A percentile compares a stretch with the other conserved stretches of the same genome.
Conservation (phyloP, 2,888 invertebrate genomes). For the Cheilosia pagana region DNA sequence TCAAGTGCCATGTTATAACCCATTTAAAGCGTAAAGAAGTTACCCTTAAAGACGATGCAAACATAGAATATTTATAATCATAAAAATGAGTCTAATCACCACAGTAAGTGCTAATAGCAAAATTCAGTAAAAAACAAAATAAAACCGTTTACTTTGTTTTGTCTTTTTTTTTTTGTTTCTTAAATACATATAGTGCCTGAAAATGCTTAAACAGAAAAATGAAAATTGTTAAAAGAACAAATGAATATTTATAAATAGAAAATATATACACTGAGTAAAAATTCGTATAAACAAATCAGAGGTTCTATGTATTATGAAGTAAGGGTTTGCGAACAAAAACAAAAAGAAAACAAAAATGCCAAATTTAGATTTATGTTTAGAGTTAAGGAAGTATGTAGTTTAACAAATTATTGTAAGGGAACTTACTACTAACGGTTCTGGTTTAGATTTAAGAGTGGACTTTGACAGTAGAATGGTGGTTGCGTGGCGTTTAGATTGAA, state of each 20-base stretch:
- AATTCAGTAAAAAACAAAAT: conserved; percentile 1
- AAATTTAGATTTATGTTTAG: conserved; percentile 58
- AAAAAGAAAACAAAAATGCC: conserved; percentile 54
- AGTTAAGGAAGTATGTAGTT: conserved; percentile 1
- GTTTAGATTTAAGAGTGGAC: conserved; percentile 21
- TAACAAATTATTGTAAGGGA: conserved; percentile 2
- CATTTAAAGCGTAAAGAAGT: conserved; percentile 81
- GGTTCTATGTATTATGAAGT: conserved; percentile 23
- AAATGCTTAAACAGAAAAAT: conserved; percentile 63
- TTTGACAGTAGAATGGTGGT: neutral
- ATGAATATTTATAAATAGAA: conserved; percentile 72
- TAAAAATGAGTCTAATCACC: conserved; percentile 24
- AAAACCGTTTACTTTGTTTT: neutral
- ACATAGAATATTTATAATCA: conserved; percentile 60
- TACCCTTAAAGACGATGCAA: conserved; percentile 50
- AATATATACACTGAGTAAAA: conserved; percentile 77
- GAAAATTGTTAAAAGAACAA: conserved; percentile 50
- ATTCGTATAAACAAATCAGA: conserved; percentile 74
- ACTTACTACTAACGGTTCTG: conserved; percentile 8
- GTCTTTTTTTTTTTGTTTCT: conserved; percentile 33
- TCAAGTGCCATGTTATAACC: conserved; percentile 87
- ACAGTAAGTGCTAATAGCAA: conserved; percentile 44
- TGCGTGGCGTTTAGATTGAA: neutral
- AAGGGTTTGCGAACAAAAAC: conserved; percentile 50
- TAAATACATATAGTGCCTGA: conserved; percentile 72